Conservation (phyloP, 2,113 vertebrate species). For the Esox niger region DNA sequence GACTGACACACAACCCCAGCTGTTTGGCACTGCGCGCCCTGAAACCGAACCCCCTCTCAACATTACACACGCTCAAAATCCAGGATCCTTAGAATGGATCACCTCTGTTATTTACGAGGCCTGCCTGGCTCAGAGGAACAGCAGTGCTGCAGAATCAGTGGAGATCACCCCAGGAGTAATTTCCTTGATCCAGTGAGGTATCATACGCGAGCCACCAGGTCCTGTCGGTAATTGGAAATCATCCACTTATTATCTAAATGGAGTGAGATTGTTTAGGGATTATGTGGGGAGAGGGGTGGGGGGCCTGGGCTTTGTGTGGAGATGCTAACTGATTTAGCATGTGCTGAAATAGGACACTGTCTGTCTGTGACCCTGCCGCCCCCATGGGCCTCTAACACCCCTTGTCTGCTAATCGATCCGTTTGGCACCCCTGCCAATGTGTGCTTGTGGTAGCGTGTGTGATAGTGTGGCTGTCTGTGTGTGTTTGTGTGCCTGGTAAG, state of each 20-base stretch:
- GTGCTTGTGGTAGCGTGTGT: conserved; percentile 22
- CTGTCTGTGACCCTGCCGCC: conserved; percentile 70
- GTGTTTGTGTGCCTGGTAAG: conserved; percentile 61
- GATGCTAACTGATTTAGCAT: conserved; percentile 78
- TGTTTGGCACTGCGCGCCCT: conserved; percentile 8
- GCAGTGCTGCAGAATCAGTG: conserved; percentile 20
- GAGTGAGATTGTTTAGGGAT: conserved; percentile 73
- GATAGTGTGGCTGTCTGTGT: conserved; percentile 28
- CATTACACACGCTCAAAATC: neutral
- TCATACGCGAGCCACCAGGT: conserved; percentile 22
- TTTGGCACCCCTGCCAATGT: conserved; percentile 64
- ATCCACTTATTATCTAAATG: conserved; percentile 67
- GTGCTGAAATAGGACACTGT: conserved; percentile 75
- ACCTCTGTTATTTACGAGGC: conserved; percentile 21
- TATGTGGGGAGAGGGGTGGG: conserved; percentile 58
- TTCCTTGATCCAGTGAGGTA: conserved; percentile 11
- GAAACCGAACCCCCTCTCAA: conserved; percentile 2
- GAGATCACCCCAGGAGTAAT: conserved; percentile 17
- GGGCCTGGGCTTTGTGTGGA: conserved; percentile 52
- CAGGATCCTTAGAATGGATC: conserved; percentile 7
- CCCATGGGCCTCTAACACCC: conserved; percentile 66
- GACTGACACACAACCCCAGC: conserved; percentile 4
- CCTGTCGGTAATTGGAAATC: conserved; percentile 58
- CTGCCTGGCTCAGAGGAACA: no score
- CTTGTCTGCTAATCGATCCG: conserved; percentile 74